A percentile compares a stretch with the other conserved stretches of the same genome.
Evolutionary conservation across 2,113 vertebrate genomes (phyloP).

Genomic region (Etheostoma cragini): DNA sequence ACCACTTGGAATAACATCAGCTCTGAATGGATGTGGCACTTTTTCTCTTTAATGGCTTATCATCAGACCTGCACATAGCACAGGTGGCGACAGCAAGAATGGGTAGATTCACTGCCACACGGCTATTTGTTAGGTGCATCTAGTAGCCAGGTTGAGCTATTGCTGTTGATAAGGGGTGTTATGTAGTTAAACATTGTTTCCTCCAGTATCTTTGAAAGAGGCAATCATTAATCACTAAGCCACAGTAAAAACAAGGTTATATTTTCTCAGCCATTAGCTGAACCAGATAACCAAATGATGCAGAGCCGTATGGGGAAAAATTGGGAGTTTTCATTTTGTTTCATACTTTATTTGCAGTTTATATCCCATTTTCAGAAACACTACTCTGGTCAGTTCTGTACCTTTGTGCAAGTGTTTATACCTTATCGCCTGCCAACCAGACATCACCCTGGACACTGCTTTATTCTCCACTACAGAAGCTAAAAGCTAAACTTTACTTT

Average conservation of each 20-base stretch:
- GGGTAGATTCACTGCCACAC: constrained; percentile 45
- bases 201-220: constrained; percentile 43
- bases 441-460: not conserved
- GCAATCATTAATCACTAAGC: constrained; percentile 2
- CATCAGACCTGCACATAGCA: constrained; percentile 58
- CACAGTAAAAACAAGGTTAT: not conserved
- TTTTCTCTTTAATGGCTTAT: constrained; percentile 74
- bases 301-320: not conserved
- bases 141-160: constrained; percentile 58
- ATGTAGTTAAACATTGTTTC: constrained; percentile 53
- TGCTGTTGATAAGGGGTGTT: constrained; percentile 62
- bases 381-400: not conserved
- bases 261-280: constrained; percentile 19
- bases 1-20: constrained; percentile 57
- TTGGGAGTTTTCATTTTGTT: not conserved
- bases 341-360: not conserved
- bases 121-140: constrained; percentile 60
- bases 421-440: constrained; percentile 11
- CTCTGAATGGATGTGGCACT: constrained; percentile 65
- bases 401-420: not conserved
- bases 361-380: not conserved
- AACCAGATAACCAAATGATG: constrained; percentile 1
- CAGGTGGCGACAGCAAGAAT: constrained; percentile 51
- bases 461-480: not conserved
- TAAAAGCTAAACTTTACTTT: not conserved